Evolutionary conservation across 2,113 vertebrate species (phyloP).

Genomic region (Cynopterus brachyotis): DNA sequence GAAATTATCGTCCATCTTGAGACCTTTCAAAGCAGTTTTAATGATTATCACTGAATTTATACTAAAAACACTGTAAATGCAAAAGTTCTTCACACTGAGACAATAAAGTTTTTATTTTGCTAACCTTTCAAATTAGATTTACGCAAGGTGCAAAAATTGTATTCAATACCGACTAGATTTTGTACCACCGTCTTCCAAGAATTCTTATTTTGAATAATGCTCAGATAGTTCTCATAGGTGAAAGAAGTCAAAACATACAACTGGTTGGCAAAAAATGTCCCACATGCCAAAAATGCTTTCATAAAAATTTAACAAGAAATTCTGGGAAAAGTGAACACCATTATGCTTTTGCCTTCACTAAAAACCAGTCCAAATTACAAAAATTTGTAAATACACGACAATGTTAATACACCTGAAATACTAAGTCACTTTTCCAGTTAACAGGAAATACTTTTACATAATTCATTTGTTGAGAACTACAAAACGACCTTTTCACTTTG

Average conservation of each 20-base stretch:
- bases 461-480: neutral
- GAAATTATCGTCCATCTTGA: neutral
- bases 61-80: neutral
- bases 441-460: neutral
- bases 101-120: slow-evolving; percentile 12
- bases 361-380: neutral
- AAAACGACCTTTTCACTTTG: neutral
- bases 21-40: neutral
- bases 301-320: neutral
- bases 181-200: neutral
- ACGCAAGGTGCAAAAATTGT: neutral
- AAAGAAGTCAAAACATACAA: slow-evolving; percentile 21
- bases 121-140: slow-evolving; percentile 20
- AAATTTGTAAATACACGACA: neutral
- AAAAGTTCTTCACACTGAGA: neutral
- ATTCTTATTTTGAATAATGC: neutral
- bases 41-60: neutral
- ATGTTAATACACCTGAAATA: neutral
- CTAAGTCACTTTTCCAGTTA: neutral
- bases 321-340: neutral
- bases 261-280: neutral
- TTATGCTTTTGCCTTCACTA: neutral
- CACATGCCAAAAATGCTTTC: neutral
- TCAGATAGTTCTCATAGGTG: neutral
- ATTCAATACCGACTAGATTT: neutral